Evolutionary conservation across 2,888 invertebrate genomes (phyloP).

Genomic region (Ernsta delagoae): DNA sequence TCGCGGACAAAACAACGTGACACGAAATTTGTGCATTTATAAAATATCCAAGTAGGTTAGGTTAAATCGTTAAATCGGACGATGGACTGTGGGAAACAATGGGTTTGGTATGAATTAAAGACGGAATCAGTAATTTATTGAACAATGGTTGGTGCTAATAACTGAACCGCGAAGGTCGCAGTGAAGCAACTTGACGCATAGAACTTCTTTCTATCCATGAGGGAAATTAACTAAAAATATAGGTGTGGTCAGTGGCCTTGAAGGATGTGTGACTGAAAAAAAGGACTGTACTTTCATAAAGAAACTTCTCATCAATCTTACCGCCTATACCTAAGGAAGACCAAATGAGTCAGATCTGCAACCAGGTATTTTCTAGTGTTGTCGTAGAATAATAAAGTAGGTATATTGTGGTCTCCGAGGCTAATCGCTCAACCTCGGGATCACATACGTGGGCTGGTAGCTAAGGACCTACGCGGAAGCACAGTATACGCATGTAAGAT

Average conservation of each 20-base stretch:
- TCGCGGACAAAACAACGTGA: too few relatives aligned
- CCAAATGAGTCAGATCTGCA: conserved; percentile 36
- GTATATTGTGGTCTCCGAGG: conserved; percentile 55
- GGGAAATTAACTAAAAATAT: conserved; percentile 31
- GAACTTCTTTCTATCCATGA: conserved; percentile 43
- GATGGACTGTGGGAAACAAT: conserved; percentile 69
- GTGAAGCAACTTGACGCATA: conserved; percentile 60
- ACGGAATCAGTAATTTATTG: conserved; percentile 73
- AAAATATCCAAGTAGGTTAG: conserved; percentile 43
- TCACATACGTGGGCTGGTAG: conserved; percentile 70
- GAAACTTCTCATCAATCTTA: conserved; percentile 13
- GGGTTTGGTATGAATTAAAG: conserved; percentile 71
- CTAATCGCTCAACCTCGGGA: conserved; percentile 64
- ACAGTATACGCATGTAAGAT: conserved; percentile 52
- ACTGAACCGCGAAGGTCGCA: conserved; percentile 73
- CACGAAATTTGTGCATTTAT: too few relatives aligned
- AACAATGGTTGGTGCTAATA: conserved; percentile 73
- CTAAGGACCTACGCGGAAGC: conserved; percentile 78
- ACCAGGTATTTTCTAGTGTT: conserved; percentile 40
- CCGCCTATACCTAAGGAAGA: not conserved
- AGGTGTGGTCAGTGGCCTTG: not conserved
- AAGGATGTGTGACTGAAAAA: not conserved
- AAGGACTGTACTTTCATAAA: not conserved
- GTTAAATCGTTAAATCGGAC: conserved; percentile 73
- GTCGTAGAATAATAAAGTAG: conserved; percentile 72